phyloP scores from a whole-genome alignment of 2,113 vertebrate genomes.

The Hiodon tergisus region DNA sequence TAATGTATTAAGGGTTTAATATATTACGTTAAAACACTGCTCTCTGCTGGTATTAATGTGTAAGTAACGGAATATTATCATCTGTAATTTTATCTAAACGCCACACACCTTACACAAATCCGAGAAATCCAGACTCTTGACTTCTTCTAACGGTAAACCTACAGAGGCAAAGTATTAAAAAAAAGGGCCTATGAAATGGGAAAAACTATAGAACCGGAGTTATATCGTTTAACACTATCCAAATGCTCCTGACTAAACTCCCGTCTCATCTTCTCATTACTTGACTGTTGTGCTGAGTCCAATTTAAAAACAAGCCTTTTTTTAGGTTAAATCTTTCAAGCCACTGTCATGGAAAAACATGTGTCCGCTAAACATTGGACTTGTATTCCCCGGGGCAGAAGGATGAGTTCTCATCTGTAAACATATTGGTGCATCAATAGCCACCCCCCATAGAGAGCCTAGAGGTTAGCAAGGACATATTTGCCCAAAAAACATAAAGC shows the following conservation, averaged over 20 bases:
- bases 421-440: too few relatives aligned
- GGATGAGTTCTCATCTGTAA: too few relatives aligned
- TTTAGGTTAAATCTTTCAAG: too few relatives aligned
- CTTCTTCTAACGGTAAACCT: not conserved
- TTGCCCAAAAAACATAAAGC: not conserved
- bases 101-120: not conserved
- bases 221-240: not conserved
- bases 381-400: too few relatives aligned
- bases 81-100: not conserved
- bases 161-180: too few relatives aligned
- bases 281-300: too few relatives aligned
- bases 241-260: too few relatives aligned
- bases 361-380: too few relatives aligned
- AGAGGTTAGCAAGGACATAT: not conserved
- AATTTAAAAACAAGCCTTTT: too few relatives aligned
- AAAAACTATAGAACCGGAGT: not conserved
- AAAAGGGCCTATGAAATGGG: too few relatives aligned
- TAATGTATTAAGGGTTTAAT: not conserved
- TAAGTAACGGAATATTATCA: not conserved
- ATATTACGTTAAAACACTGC: not conserved
- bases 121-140: not conserved
- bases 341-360: too few relatives aligned
- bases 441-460: not conserved
- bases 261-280: too few relatives aligned
- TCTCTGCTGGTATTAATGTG: not conserved